Conservation (phyloP, 2,888 invertebrate species). For the Lasioglossum marginatum region DNA sequence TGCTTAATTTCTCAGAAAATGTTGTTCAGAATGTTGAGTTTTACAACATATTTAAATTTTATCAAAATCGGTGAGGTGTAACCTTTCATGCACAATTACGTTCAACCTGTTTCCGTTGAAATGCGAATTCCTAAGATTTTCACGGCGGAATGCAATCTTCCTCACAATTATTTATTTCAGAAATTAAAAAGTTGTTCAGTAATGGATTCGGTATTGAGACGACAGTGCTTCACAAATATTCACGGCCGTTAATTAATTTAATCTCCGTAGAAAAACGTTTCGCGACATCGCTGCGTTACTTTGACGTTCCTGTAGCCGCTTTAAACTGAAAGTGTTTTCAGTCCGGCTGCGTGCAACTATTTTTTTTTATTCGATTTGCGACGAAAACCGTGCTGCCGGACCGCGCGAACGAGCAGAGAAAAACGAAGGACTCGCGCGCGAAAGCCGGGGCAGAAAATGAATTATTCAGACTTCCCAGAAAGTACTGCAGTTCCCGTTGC, state of each 20-base stretch:
- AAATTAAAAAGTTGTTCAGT: background rate
- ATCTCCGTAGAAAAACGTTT: background rate
- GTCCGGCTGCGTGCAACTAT: background rate
- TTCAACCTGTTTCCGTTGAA: too few relatives aligned
- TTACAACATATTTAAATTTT: too few relatives aligned
- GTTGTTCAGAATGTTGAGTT: too few relatives aligned
- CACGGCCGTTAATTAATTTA: constrained; percentile 21
- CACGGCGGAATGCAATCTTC: background rate
- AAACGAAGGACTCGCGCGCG: background rate
- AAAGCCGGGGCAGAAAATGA: background rate
- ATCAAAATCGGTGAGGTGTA: too few relatives aligned
- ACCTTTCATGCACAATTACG: too few relatives aligned
- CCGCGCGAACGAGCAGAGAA: background rate
- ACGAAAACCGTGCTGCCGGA: background rate
- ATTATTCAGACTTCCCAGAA: constrained; percentile 11
- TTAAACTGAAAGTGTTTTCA: constrained; percentile 20
- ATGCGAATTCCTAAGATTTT: too few relatives aligned
- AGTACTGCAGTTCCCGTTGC: background rate
- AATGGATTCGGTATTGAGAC: background rate
- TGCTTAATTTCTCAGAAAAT: too few relatives aligned
- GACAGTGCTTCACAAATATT: background rate
- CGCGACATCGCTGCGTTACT: constrained; percentile 4
- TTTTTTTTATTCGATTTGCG: constrained; percentile 1
- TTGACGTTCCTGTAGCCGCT: constrained; percentile 19
- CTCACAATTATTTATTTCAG: background rate